Conservation (phyloP, 2,113 vertebrate species). For the Trinectes maculatus region DNA sequence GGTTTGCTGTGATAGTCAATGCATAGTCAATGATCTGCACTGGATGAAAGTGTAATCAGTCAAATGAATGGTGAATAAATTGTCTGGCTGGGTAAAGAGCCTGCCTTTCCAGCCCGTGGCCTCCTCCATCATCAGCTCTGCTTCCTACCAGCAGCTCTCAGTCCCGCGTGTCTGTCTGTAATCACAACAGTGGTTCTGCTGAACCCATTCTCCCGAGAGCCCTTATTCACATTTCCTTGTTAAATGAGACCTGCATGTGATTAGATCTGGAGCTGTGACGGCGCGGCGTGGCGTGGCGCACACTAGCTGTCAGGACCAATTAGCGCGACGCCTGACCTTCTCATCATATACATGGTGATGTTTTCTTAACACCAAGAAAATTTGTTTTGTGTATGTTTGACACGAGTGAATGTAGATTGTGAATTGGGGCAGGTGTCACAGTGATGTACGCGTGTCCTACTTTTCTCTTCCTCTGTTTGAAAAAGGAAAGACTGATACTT, state of each 20-base stretch:
- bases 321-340: conserved; percentile 26
- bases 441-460: too few species aligned
- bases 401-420: too few species aligned
- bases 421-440: too few species aligned
- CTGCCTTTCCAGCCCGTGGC: not conserved
- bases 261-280: conserved; percentile 34
- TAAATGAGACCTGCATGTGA: conserved; percentile 49
- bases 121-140: not conserved
- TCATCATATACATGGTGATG: not conserved
- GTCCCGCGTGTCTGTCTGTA: conserved; percentile 20
- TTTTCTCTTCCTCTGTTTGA: too few species aligned
- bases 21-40: too few species aligned
- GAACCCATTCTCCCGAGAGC: conserved; percentile 32
- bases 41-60: not conserved
- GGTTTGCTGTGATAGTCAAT: too few species aligned
- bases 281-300: conserved; percentile 3
- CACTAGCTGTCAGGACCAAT: conserved; percentile 50
- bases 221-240: conserved; percentile 51
- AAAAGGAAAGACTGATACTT: too few species aligned
- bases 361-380: conserved; percentile 6
- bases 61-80: conserved; percentile 1
- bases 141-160: not conserved
- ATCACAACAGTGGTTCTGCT: conserved; percentile 27
- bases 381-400: conserved; percentile 7
- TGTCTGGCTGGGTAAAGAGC: not conserved